phyloP scores from a whole-genome alignment of 2,888 invertebrate species.

The Lycaena phlaeas region DNA sequence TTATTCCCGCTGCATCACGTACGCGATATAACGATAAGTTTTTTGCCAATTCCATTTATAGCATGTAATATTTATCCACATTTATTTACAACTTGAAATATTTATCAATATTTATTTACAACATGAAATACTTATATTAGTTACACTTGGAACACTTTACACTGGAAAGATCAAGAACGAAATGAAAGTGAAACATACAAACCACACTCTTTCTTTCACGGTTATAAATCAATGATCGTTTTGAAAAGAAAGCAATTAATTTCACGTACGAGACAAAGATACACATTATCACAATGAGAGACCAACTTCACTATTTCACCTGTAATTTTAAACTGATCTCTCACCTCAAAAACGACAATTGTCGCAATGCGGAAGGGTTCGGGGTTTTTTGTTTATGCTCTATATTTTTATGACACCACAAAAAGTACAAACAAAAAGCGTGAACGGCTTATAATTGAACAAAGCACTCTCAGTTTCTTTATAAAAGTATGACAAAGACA shows the following conservation, averaged over 20 bases:
- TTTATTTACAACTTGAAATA: too few relatives aligned
- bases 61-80: constrained; percentile 3
- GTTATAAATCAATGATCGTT: constrained; percentile 59
- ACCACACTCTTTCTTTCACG: constrained; percentile 32
- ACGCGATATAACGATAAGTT: constrained; percentile 30
- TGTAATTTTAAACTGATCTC: constrained; percentile 59
- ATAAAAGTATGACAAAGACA: constrained; percentile 46
- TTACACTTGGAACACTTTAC: too few relatives aligned
- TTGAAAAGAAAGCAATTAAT: constrained; percentile 63
- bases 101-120: too few relatives aligned
- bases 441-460: constrained; percentile 35
- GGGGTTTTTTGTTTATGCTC: constrained; percentile 59
- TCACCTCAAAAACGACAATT: constrained; percentile 41
- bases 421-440: constrained; percentile 49
- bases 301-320: constrained; percentile 66
- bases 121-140: too few relatives aligned
- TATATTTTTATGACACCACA: constrained; percentile 56
- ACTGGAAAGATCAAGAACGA: not conserved
- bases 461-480: constrained; percentile 71
- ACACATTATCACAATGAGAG: constrained; percentile 53
- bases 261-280: constrained; percentile 45
- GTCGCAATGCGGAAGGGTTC: constrained; percentile 60
- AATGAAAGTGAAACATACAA: constrained; percentile 23
- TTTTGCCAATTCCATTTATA: constrained; percentile 5
- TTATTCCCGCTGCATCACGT: constrained; percentile 44